Evolutionary conservation across 2,888 invertebrate species (phyloP).

Genomic region (Rhingia campestris): DNA sequence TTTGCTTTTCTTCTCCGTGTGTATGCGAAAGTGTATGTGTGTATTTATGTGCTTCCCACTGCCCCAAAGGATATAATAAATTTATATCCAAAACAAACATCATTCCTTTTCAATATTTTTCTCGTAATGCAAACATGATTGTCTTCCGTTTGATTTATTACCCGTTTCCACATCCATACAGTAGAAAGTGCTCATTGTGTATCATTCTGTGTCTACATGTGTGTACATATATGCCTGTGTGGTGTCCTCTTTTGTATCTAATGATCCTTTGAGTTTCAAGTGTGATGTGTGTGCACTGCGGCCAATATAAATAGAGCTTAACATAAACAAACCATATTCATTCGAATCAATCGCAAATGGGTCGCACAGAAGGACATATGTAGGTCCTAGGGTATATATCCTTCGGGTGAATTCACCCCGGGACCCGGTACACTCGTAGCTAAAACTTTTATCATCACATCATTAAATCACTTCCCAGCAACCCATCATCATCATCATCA

Average conservation of each 20-base stretch:
- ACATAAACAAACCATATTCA: conserved; percentile 49
- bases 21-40: conserved; percentile 1
- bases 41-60: conserved; percentile 18
- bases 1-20: conserved; percentile 23
- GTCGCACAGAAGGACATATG: neutral
- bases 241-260: conserved; percentile 54
- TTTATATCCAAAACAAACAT: conserved; percentile 62
- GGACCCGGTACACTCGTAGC: conserved; percentile 18
- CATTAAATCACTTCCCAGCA: conserved; percentile 61
- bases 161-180: neutral
- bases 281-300: conserved; percentile 44
- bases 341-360: conserved; percentile 44
- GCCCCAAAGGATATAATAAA: conserved; percentile 25
- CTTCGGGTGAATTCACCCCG: conserved; percentile 39
- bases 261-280: conserved; percentile 68
- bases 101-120: conserved; percentile 52
- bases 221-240: conserved; percentile 33
- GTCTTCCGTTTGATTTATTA: conserved; percentile 70
- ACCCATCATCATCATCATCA: conserved; percentile 27
- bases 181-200: conserved; percentile 46
- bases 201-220: conserved; percentile 13
- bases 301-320: conserved; percentile 28
- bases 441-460: conserved; percentile 61
- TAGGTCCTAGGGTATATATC: conserved; percentile 30
- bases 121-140: conserved; percentile 68